phyloP scores from a whole-genome alignment of 2,113 vertebrate genomes.

The Sturnira hondurensis region DNA sequence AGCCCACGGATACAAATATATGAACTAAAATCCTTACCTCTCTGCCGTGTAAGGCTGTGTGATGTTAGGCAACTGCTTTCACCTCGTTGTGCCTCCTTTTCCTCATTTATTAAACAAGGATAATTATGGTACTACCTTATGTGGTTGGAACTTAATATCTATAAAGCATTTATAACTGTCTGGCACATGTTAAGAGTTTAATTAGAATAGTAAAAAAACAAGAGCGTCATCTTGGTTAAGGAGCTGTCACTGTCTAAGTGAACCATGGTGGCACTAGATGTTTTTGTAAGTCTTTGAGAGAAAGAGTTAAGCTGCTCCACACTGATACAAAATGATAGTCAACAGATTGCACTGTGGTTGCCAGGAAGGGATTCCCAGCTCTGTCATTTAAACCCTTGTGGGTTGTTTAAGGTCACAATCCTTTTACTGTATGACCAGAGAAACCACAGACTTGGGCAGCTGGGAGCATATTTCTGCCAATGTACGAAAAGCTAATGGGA shows the following conservation, averaged over 20 bases:
- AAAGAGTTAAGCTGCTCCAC: background rate
- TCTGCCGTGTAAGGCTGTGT: background rate
- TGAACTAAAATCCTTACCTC: background rate
- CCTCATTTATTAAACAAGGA: background rate
- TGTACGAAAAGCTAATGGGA: background rate
- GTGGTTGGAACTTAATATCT: background rate
- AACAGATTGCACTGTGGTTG: background rate
- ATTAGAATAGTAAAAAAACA: background rate
- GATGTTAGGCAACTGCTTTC: background rate
- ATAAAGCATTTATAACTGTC: background rate
- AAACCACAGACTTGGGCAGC: slow-evolving; percentile 32
- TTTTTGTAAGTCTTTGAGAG: background rate
- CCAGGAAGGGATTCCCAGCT: background rate
- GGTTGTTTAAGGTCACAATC: slow-evolving; percentile 52
- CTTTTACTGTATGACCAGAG: slow-evolving; percentile 9
- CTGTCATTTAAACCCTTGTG: background rate
- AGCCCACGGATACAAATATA: background rate
- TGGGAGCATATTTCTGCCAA: slow-evolving; percentile 33
- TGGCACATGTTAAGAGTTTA: background rate
- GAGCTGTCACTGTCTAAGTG: background rate
- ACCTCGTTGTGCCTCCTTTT: background rate
- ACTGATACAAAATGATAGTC: background rate
- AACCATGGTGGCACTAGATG: background rate
- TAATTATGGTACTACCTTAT: background rate
- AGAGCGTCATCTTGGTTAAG: background rate